A percentile compares a stretch with the other conserved stretches of the same genome.
Evolutionary conservation across 2,113 vertebrate species (phyloP).

Genomic region (Charina bottae): DNA sequence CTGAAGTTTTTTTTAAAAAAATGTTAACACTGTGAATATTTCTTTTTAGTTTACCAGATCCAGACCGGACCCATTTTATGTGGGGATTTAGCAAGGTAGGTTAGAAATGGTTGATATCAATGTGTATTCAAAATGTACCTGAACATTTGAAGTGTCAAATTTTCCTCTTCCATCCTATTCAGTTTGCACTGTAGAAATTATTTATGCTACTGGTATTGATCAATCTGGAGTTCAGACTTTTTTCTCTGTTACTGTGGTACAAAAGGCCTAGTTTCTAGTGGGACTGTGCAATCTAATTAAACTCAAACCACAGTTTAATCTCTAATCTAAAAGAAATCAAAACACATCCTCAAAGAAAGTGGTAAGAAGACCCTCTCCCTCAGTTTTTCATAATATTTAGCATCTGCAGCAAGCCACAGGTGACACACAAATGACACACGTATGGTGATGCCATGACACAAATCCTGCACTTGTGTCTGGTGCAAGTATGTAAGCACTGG

Average conservation of each 20-base stretch:
- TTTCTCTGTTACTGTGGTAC: neutral
- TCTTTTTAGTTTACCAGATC: slow-evolving; percentile 58
- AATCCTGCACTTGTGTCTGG: neutral
- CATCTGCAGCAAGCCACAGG: neutral
- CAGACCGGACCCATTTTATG: slow-evolving; percentile 58
- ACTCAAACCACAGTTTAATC: neutral
- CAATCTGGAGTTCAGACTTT: neutral
- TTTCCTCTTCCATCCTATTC: neutral
- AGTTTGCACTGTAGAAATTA: neutral
- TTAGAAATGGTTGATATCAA: slow-evolving; percentile 8
- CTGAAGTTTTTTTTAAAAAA: neutral
- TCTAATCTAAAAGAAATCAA: neutral
- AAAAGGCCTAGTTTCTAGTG: neutral
- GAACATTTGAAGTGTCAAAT: neutral
- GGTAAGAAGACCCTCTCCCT: neutral
- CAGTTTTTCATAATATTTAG: neutral
- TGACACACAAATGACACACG: neutral
- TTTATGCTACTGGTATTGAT: neutral
- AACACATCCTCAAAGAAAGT: neutral
- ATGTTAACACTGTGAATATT: neutral
- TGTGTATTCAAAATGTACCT: neutral
- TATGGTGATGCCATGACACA: neutral
- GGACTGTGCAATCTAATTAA: neutral
- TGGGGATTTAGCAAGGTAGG: slow-evolving; percentile 67
- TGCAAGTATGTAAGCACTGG: neutral